A percentile compares a stretch with the other conserved stretches of the same genome.
Evolutionary conservation across 2,797 vertebrate genomes (phyloP).

Genomic region (Lepus townsendii): DNA sequence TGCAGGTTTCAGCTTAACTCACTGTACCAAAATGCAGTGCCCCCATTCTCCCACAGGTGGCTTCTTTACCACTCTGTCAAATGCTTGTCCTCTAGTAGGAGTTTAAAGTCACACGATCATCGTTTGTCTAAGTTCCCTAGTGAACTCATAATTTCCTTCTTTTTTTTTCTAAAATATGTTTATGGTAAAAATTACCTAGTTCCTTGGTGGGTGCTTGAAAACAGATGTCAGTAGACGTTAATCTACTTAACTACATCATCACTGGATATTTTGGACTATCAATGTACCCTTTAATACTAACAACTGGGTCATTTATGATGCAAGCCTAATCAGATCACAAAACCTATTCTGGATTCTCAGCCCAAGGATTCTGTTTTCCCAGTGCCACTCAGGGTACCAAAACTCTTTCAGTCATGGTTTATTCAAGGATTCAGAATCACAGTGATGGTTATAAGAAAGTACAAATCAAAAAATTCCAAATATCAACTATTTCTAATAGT

Average conservation of each 20-base stretch:
- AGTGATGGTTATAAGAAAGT: neutral
- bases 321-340: neutral
- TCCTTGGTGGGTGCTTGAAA: neutral
- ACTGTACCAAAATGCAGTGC: no score
- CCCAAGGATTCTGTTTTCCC: neutral
- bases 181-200: neutral
- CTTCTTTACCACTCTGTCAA: no score
- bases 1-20: no score
- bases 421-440: neutral
- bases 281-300: neutral
- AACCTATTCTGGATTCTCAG: neutral
- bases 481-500: neutral
- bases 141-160: neutral
- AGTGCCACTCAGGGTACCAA: neutral
- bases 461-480: conserved; percentile 41
- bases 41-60: no score
- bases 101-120: conserved; percentile 20
- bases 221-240: neutral
- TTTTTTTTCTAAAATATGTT: neutral
- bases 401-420: neutral
- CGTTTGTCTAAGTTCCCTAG: neutral
- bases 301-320: neutral
- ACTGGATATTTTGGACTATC: neutral
- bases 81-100: neutral
- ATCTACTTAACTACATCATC: neutral